Percentiles rank a stretch among this genome's conserved stretches.
phyloP scores from a whole-genome alignment of 2,113 vertebrate species.

The Malurus elegans region DNA sequence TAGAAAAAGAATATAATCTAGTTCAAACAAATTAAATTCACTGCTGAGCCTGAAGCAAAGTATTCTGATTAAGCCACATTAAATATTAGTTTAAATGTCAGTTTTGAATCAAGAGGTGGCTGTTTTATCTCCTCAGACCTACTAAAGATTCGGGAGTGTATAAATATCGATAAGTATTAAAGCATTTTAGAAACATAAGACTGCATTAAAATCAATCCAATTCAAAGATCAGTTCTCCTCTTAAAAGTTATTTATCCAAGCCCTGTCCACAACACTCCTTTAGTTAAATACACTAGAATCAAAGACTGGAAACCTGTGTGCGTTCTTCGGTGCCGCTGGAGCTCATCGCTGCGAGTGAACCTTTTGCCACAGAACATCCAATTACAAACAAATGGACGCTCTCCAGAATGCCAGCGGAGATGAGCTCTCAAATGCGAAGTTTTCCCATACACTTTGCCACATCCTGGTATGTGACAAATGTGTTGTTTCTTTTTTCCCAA shows the following conservation, averaged over 20 bases:
- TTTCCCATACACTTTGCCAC: conserved; percentile 98
- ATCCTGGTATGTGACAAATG: conserved; percentile 96
- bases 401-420: conserved; percentile 98
- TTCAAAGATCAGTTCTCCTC: not conserved
- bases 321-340: conserved; percentile 96
- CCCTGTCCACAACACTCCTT: not conserved
- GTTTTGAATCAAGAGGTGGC: not conserved
- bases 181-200: not conserved
- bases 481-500: conserved; percentile 98
- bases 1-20: not conserved
- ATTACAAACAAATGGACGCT: conserved; percentile 96
- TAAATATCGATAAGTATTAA: not conserved
- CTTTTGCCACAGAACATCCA: conserved; percentile 99
- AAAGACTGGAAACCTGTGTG: conserved; percentile 88
- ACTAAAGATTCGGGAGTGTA: not conserved
- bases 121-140: not conserved
- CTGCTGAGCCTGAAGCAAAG: not conserved
- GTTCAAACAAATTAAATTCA: not conserved
- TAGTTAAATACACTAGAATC: conserved; percentile 13
- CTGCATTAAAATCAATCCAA: not conserved
- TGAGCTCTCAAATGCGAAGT: conserved; percentile 98
- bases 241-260: not conserved
- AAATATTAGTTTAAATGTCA: not conserved
- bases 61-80: not conserved
- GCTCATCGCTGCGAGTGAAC: conserved; percentile 97